phyloP scores from a whole-genome alignment of 2,888 invertebrate genomes.

The Metopia argyrocephala region DNA sequence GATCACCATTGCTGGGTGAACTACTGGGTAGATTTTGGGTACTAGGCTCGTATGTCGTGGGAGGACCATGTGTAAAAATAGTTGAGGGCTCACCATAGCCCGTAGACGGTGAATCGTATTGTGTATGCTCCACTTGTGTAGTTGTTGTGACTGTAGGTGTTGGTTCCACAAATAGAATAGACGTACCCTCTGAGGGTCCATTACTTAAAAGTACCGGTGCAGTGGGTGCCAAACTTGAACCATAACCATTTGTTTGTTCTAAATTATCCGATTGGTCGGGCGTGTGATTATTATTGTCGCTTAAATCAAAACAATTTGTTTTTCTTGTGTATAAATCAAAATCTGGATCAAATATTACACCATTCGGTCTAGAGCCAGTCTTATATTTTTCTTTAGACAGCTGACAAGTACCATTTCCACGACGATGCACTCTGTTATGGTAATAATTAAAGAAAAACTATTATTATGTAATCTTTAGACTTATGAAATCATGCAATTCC shows the following conservation, averaged over 20 bases:
- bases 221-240: conserved; percentile 63
- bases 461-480: not conserved
- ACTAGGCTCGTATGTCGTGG: conserved; percentile 57
- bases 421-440: conserved; percentile 81
- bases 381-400: conserved; percentile 79
- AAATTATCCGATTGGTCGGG: conserved; percentile 62
- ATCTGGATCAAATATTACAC: conserved; percentile 81
- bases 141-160: conserved; percentile 68
- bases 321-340: conserved; percentile 82
- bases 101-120: conserved; percentile 62
- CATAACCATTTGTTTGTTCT: conserved; percentile 54
- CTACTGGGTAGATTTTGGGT: conserved; percentile 57
- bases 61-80: conserved; percentile 59
- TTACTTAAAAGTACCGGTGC: conserved; percentile 70
- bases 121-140: conserved; percentile 51
- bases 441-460: conserved; percentile 21
- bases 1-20: conserved; percentile 70
- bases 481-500: too few relatives aligned
- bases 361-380: conserved; percentile 79
- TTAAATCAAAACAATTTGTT: conserved; percentile 79
- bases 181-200: conserved; percentile 70
- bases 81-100: conserved; percentile 63
- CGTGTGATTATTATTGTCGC: conserved; percentile 75
- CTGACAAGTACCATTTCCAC: conserved; percentile 83
- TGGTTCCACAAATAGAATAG: conserved; percentile 73